Percentiles rank a stretch among this genome's conserved stretches.
phyloP scores from a whole-genome alignment of 2,888 invertebrate species.

The Prionchulus punctatus region DNA sequence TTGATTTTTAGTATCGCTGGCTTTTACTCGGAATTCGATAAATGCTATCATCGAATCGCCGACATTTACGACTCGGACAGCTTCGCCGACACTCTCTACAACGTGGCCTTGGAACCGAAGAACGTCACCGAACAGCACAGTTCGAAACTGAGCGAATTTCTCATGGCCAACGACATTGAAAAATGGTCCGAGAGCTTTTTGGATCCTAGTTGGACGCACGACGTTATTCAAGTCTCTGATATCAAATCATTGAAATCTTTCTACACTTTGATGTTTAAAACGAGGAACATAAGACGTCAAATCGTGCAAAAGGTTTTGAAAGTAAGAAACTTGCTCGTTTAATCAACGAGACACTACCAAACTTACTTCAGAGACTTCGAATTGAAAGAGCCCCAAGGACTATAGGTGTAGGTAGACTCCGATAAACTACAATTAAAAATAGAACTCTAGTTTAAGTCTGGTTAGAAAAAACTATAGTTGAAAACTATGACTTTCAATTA shows the following conservation, averaged over 20 bases:
- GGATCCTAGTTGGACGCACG: conserved; percentile 30
- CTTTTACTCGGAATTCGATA: conserved; percentile 21
- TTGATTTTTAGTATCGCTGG: conserved; percentile 21
- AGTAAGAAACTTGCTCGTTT: conserved; percentile 14
- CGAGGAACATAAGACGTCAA: conserved; percentile 26
- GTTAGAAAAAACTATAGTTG: too few species aligned
- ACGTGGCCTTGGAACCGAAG: conserved; percentile 1
- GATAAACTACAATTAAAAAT: too few species aligned
- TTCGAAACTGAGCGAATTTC: conserved; percentile 22
- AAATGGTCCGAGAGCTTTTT: conserved; percentile 25
- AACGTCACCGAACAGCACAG: not conserved
- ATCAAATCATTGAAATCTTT: conserved; percentile 26
- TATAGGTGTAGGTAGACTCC: too few species aligned
- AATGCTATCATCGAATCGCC: conserved; percentile 24
- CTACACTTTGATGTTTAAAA: conserved; percentile 29
- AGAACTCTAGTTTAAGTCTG: too few species aligned
- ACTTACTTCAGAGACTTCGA: too few species aligned
- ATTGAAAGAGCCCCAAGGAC: too few species aligned
- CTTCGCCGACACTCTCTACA: conserved; percentile 3
- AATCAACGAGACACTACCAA: too few species aligned
- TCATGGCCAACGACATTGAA: conserved; percentile 29
- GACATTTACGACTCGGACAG: conserved; percentile 24
- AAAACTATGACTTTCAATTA: too few species aligned
- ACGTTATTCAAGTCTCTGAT: conserved; percentile 21
- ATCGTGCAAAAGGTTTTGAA: conserved; percentile 30